Percentiles rank a stretch among this genome's conserved stretches.
Evolutionary conservation across 2,113 vertebrate genomes (phyloP).

Genomic region (Protobothrops flavoviridis): DNA sequence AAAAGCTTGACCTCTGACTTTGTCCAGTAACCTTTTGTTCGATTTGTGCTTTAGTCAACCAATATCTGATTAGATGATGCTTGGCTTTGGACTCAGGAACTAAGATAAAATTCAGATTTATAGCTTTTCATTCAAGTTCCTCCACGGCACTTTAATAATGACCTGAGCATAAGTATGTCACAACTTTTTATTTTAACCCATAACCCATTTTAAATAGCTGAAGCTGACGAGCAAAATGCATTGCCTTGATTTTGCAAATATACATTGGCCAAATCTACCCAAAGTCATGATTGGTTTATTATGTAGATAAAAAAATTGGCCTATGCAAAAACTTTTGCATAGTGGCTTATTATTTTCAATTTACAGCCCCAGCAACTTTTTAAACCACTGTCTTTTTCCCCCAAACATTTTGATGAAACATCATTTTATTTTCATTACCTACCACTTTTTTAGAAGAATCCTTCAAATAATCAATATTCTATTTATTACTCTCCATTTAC

Average conservation of each 20-base stretch:
- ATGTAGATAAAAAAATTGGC: neutral
- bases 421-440: conserved; percentile 1
- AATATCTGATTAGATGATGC: conserved; percentile 85
- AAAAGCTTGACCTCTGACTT: conserved; percentile 79
- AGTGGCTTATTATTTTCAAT: conserved; percentile 6
- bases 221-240: conserved; percentile 39
- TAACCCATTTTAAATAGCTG: conserved; percentile 29
- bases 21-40: conserved; percentile 79
- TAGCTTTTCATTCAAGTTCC: conserved; percentile 81
- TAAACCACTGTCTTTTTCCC: neutral
- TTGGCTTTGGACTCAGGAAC: conserved; percentile 71
- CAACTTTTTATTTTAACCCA: conserved; percentile 57
- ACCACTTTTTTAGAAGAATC: neutral
- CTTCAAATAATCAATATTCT: conserved; percentile 3
- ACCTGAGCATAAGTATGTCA: conserved; percentile 47
- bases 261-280: neutral
- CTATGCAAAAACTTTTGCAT: neutral
- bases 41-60: conserved; percentile 77
- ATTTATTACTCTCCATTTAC: neutral
- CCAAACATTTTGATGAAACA: neutral
- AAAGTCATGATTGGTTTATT: neutral
- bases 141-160: conserved; percentile 60
- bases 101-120: conserved; percentile 82
- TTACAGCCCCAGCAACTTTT: conserved; percentile 12
- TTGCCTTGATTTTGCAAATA: conserved; percentile 22